Evolutionary conservation across 2,888 invertebrate genomes (phyloP), one percentile per base, ranked within the genome.

Genomic region (Embidobia sp.): DNA sequence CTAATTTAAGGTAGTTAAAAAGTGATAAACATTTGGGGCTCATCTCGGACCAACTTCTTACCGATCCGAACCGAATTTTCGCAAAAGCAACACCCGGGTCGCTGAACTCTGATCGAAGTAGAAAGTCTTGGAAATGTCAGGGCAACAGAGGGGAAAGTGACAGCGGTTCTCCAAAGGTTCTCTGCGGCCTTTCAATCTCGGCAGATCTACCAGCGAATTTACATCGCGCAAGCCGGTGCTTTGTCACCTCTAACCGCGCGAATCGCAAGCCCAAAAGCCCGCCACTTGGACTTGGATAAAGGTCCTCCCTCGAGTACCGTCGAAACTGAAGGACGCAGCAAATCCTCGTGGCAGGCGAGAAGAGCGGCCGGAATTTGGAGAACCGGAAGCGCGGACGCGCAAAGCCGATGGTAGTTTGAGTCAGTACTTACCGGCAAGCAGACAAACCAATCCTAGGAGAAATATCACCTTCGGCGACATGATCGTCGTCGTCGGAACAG

Each of bases 91-190:
- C 37, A 49, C 31, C 19, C 31, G 70, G 87, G 86, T 88, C 88
- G 79, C 59, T 83, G 86, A 88, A 87, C 85, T 84, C 82, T 70
- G 72, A 79, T 81, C 82, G 83, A 85, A 88, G 86, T 88, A 88
- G 88, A 88, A 88, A 88, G 88, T 88, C 86, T 85, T 86, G 85
- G 79, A 88, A 88, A 87, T 88, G 88, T 88, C 88, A 88, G 85
- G 85, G 85, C 85, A 78, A 86, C 78, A 73, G 76, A 69, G 83
- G 84, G 84, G 84, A 85, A 87, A 85, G 85, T 81, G 84, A 83
- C 85, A 82, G 84, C 82, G 82, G 85, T 85, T 84, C 83, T 83
- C 82, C 79, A 80, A 85, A 85, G 67, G 79, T 66, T 73, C 49
- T 59, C 42, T 4, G 61, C 55, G 29, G 64, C 73, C 73, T 79